phyloP scores from a whole-genome alignment of 2,113 vertebrate genomes.

The Oryzias celebensis region DNA sequence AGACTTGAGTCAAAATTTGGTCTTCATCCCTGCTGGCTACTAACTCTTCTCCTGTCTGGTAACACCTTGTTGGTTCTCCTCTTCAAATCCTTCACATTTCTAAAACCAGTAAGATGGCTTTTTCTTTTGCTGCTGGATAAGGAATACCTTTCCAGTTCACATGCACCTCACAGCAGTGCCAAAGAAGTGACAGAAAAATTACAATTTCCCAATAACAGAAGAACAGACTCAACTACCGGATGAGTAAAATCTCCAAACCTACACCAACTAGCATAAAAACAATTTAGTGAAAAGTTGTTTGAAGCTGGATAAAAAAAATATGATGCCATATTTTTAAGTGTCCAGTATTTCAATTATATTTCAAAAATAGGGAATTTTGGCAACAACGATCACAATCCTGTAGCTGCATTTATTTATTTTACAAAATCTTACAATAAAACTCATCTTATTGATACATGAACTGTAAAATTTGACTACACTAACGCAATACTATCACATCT shows the following conservation, averaged over 20 bases:
- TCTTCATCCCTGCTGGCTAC: conserved; percentile 42
- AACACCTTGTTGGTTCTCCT: conserved; percentile 31
- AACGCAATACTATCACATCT: no score
- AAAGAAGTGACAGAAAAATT: neutral
- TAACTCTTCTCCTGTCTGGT: conserved; percentile 34
- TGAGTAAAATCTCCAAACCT: no score
- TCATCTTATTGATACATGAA: no score
- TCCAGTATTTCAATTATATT: no score
- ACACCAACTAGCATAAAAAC: neutral
- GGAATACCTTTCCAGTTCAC: conserved; percentile 52
- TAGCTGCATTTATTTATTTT: no score
- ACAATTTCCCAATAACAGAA: neutral
- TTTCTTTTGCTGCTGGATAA: conserved; percentile 31
- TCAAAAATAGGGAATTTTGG: no score
- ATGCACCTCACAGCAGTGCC: conserved; percentile 73
- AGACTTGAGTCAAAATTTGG: conserved; percentile 47
- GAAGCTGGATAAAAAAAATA: no score
- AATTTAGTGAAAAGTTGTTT: neutral
- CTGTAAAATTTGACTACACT: no score
- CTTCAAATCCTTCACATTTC: conserved; percentile 30
- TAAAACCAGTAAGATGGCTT: conserved; percentile 36
- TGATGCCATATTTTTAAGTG: no score
- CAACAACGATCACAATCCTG: no score
- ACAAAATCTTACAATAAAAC: no score
- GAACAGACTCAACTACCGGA: neutral